Percentiles rank a stretch among this genome's conserved stretches.
Evolutionary conservation across 2,113 vertebrate species (phyloP).

Genomic region (Stegastes partitus): DNA sequence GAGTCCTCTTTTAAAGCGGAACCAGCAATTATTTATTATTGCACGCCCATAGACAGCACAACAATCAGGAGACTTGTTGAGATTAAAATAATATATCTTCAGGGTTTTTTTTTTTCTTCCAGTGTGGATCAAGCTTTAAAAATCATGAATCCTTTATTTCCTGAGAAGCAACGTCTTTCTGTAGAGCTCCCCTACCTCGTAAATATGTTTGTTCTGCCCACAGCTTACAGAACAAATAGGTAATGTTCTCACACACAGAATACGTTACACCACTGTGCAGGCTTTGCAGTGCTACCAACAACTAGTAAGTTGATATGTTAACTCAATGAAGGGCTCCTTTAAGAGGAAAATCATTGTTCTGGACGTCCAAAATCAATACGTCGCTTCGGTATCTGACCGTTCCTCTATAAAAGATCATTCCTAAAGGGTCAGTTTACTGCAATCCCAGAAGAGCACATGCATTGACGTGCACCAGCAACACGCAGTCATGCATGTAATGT

Average conservation of each 20-base stretch:
- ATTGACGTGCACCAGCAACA: background rate
- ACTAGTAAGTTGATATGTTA: background rate
- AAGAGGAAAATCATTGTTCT: background rate
- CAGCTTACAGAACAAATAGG: background rate
- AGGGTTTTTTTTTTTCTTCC: background rate
- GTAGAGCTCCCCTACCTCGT: background rate
- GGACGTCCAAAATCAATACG: constrained; percentile 24
- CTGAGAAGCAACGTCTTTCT: background rate
- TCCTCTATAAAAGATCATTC: background rate
- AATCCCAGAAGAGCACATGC: background rate
- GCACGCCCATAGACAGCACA: no score
- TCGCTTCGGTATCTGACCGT: background rate
- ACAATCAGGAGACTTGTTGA: background rate
- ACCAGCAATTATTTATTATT: background rate
- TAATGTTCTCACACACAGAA: no score
- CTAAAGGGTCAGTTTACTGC: background rate
- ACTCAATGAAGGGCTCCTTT: background rate
- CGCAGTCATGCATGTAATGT: constrained; percentile 7
- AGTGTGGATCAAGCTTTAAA: background rate
- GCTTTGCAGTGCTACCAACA: no score
- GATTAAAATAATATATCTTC: background rate
- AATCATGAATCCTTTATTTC: background rate
- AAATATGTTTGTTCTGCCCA: background rate
- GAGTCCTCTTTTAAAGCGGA: background rate
- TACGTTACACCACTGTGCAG: no score